These are phyloP conservation scores for Thymelicus acteon DNA, from an alignment of 2,888 invertebrate genomes.

Conservation along the genomic window DNA sequence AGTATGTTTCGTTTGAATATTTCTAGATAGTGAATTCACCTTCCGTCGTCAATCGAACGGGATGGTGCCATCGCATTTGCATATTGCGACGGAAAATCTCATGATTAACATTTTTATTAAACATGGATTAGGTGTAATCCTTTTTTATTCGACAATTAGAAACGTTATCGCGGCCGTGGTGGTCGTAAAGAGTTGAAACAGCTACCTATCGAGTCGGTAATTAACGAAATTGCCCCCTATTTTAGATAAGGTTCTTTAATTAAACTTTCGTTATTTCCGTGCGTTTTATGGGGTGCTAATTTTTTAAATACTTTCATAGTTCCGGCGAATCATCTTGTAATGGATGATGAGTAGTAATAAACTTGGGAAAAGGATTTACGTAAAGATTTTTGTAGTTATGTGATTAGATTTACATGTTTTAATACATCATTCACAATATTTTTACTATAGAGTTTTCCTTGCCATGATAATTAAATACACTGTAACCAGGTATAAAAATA, in stretches of 20 bases:
- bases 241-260: constrained; percentile 69
- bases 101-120: constrained; percentile 85
- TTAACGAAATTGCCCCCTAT: constrained; percentile 72
- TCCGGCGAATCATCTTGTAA: constrained; percentile 20
- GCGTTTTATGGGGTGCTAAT: constrained; percentile 61
- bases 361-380: not conserved
- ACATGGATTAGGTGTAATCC: constrained; percentile 81
- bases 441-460: no score
- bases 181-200: constrained; percentile 82
- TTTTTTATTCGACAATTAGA: constrained; percentile 85
- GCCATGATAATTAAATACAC: no score
- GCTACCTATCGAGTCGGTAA: constrained; percentile 74
- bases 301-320: constrained; percentile 41
- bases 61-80: constrained; percentile 70
- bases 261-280: constrained; percentile 56
- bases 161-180: constrained; percentile 73
- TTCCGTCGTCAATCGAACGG: constrained; percentile 58
- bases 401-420: no score
- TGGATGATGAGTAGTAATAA: not conserved
- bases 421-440: no score
- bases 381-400: no score
- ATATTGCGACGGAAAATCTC: constrained; percentile 75
- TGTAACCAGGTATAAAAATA: no score
- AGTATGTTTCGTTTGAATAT: not conserved
- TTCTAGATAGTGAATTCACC: constrained; percentile 7